These are phyloP conservation scores for Hydroisotoma schaefferi DNA, from an alignment of 2,888 invertebrate genomes.

Conservation along the genomic window DNA sequence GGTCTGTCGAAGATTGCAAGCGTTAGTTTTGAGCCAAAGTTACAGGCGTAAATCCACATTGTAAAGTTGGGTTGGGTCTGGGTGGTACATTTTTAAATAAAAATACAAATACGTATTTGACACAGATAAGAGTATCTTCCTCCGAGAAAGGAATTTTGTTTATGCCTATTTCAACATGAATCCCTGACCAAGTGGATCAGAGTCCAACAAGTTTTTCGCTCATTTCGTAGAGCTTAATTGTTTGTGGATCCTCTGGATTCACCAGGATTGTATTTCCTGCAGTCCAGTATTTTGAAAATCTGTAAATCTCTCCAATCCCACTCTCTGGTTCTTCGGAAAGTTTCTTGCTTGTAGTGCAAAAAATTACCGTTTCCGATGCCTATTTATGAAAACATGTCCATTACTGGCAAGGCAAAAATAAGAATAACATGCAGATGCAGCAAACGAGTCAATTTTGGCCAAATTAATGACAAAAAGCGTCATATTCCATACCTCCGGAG, in stretches of 20 bases:
- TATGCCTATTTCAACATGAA: not conserved
- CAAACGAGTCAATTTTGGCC: too few species aligned
- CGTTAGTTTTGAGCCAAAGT: too few species aligned
- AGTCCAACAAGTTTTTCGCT: conserved; percentile 50
- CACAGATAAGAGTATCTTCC: too few species aligned
- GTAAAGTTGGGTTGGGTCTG: too few species aligned
- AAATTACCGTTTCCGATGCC: conserved; percentile 53
- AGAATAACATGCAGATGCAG: too few species aligned
- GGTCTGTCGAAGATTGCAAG: too few species aligned
- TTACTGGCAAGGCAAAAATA: too few species aligned
- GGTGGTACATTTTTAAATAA: too few species aligned
- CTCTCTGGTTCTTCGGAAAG: conserved; percentile 48
- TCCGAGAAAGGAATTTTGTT: not conserved
- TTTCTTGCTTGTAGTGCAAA: conserved; percentile 52
- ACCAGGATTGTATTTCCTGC: conserved; percentile 46
- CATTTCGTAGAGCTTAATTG: conserved; percentile 53
- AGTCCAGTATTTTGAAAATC: conserved; percentile 51
- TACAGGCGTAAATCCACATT: too few species aligned
- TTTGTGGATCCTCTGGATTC: conserved; percentile 49
- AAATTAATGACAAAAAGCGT: not conserved
- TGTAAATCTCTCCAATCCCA: conserved; percentile 53
- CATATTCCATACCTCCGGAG: conserved; percentile 18
- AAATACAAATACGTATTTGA: too few species aligned
- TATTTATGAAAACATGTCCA: conserved; percentile 48
- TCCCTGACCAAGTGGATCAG: not conserved